These are phyloP conservation scores for Whitmania pigra DNA, from an alignment of 1,140 invertebrate genomes.

Conservation along the genomic window DNA sequence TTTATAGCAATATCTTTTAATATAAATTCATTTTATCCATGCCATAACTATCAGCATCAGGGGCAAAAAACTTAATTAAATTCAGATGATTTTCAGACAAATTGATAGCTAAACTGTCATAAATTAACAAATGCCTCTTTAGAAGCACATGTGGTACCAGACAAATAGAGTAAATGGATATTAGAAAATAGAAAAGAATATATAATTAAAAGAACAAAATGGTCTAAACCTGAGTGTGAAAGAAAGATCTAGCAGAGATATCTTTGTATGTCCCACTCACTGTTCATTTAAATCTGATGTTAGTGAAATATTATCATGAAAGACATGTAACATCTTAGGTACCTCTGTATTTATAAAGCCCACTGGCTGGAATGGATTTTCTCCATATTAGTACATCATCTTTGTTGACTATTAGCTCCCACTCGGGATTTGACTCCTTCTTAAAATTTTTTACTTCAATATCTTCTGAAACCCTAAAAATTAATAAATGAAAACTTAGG, in stretches of 20 bases:
- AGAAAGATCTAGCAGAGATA: conserved; percentile 40
- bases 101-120: neutral
- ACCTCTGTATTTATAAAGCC: conserved; percentile 43
- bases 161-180: neutral
- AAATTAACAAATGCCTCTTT: neutral
- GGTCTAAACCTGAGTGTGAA: conserved; percentile 35
- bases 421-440: conserved; percentile 25
- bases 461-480: conserved; percentile 19
- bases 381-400: conserved; percentile 38
- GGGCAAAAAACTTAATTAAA: conserved; percentile 1
- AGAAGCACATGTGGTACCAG: neutral
- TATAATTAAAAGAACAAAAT: neutral
- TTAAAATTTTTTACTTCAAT: conserved; percentile 8
- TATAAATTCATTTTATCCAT: neutral
- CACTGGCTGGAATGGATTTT: conserved; percentile 32
- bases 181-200: neutral
- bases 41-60: too few relatives aligned
- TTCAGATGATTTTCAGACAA: neutral
- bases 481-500: neutral
- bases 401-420: conserved; percentile 37
- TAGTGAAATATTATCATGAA: neutral
- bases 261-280: conserved; percentile 42
- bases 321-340: neutral
- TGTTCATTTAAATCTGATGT: conserved; percentile 21
- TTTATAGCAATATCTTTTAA: neutral